These are phyloP conservation scores for Hydropsyche tenuis DNA, from an alignment of 1,140 invertebrate genomes.

Conservation along the genomic window DNA sequence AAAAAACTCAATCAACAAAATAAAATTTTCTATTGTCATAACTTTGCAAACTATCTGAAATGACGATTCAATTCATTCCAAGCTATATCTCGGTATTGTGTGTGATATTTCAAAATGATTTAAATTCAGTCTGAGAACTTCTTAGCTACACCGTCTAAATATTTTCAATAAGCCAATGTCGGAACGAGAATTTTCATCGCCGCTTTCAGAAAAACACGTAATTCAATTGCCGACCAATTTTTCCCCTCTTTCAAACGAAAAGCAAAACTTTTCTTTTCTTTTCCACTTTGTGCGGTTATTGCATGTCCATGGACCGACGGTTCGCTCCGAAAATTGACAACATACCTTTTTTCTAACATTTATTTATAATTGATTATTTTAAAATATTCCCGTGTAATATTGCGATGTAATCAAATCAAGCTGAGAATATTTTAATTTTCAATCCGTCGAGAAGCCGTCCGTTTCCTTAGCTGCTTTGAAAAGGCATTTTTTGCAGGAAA, in stretches of 20 bases:
- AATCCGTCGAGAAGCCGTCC: neutral
- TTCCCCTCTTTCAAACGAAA: neutral
- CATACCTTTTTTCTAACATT: neutral
- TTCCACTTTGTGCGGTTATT: neutral
- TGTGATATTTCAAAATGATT: too few species aligned
- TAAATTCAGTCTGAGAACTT: too few species aligned
- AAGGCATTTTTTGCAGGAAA: neutral
- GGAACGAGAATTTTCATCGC: neutral
- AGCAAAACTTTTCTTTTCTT: constrained; percentile 1
- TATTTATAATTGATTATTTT: neutral
- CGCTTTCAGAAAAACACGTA: neutral
- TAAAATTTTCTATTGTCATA: too few species aligned
- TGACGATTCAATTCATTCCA: too few species aligned
- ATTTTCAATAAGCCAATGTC: too few species aligned
- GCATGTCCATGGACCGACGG: neutral
- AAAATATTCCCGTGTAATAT: neutral
- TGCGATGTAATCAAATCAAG: constrained; percentile 14
- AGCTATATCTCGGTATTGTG: too few species aligned
- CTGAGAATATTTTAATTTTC: constrained; percentile 22
- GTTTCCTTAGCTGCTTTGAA: neutral
- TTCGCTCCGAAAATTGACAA: neutral
- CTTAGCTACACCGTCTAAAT: too few species aligned
- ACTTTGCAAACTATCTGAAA: too few species aligned
- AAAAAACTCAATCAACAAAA: too few species aligned
- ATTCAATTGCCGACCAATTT: constrained; percentile 13